A percentile compares a stretch with the other conserved stretches of the same genome.
Evolutionary conservation across 2,113 vertebrate species (phyloP).

Genomic region (Albula glossodonta): DNA sequence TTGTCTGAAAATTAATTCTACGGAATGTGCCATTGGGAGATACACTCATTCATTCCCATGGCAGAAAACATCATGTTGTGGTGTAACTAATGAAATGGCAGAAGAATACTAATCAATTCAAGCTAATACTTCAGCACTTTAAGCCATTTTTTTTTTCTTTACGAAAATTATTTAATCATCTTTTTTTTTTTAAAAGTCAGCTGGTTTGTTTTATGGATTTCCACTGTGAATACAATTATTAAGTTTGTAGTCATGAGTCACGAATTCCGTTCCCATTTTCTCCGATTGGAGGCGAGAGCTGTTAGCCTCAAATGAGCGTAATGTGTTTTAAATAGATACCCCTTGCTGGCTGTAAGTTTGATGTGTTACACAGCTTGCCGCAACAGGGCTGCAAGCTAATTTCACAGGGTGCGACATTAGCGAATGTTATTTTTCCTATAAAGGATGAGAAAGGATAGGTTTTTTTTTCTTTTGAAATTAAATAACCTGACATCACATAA

Average conservation of each 20-base stretch:
- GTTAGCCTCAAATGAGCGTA: neutral
- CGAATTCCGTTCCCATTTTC: neutral
- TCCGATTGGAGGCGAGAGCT: neutral
- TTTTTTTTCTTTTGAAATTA: neutral
- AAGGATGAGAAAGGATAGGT: neutral
- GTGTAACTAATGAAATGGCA: neutral
- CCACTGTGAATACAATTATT: neutral
- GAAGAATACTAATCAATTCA: neutral
- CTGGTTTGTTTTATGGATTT: neutral
- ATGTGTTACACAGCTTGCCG: no score
- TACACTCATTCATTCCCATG: neutral
- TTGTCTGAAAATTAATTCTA: no score
- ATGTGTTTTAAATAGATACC: neutral
- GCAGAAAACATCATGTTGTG: neutral
- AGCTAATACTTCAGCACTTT: neutral
- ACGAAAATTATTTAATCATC: neutral
- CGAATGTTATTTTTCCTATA: neutral
- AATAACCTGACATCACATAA: neutral
- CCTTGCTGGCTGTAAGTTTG: no score
- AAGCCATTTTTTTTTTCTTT: neutral
- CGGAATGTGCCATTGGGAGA: neutral
- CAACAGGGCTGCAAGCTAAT: neutral
- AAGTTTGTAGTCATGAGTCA: neutral
- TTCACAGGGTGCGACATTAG: neutral
- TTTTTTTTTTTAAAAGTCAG: neutral